These are phyloP conservation scores for Knipowitschia caucasica DNA, from an alignment of 2,797 vertebrate species.

Conservation along the genomic window DNA sequence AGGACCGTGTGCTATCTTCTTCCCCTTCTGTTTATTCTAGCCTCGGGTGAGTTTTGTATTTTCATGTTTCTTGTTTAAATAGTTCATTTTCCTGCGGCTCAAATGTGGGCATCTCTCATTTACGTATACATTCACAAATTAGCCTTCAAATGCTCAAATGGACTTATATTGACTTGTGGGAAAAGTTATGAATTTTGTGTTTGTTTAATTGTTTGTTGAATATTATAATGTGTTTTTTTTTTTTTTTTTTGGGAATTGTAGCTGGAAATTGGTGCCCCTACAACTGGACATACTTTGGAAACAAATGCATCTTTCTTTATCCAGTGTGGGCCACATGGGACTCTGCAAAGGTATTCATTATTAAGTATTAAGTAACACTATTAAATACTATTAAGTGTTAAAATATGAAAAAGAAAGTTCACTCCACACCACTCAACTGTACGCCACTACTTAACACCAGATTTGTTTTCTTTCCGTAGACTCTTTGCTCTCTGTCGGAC, in stretches of 20 bases:
- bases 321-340: constrained; percentile 1
- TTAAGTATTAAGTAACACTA: background rate
- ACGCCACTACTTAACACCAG: background rate
- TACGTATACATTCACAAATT: too few species aligned
- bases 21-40: background rate
- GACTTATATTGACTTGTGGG: background rate
- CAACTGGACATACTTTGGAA: background rate
- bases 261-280: background rate
- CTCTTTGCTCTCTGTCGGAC: constrained; percentile 7
- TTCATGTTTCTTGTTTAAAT: too few species aligned
- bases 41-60: background rate
- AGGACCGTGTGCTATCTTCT: background rate
- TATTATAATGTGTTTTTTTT: background rate
- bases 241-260: background rate
- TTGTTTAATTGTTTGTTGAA: background rate
- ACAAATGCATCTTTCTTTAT: background rate
- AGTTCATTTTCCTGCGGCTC: too few species aligned
- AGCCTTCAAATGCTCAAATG: too few species aligned
- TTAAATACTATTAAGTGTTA: background rate
- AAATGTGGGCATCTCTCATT: too few species aligned
- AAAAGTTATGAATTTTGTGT: background rate
- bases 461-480: background rate
- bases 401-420: too few species aligned
- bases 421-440: too few species aligned
- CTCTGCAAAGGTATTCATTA: background rate